phyloP scores from a whole-genome alignment of 2,888 invertebrate species.

The Trilocha varians region DNA sequence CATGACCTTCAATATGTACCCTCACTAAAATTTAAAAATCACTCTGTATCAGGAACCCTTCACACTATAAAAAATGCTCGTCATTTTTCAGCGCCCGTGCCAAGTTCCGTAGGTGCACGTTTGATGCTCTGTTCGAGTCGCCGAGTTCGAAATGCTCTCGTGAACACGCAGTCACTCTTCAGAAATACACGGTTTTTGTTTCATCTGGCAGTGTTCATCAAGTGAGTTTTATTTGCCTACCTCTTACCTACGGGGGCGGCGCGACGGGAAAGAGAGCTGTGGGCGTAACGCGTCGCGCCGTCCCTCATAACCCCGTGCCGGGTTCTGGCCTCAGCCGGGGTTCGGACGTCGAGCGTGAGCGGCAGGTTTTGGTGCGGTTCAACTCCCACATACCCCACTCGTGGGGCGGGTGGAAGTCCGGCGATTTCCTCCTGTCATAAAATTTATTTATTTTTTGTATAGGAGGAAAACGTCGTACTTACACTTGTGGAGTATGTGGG shows the following conservation, averaged over 20 bases:
- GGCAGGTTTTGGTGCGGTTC: no score
- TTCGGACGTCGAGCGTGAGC: no score
- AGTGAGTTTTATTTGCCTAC: slow-evolving; percentile 20
- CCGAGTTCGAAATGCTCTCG: slow-evolving; percentile 20
- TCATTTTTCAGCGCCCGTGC: slow-evolving; percentile 40
- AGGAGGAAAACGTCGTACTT: neutral
- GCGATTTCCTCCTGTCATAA: no score
- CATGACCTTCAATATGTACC: no score
- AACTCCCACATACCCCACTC: no score
- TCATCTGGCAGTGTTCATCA: slow-evolving; percentile 59
- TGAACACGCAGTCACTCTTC: slow-evolving; percentile 38
- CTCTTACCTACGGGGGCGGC: no score
- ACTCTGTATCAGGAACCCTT: neutral
- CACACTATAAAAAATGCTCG: neutral
- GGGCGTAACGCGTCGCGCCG: neutral
- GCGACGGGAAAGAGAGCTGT: slow-evolving; percentile 1
- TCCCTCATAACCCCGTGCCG: neutral
- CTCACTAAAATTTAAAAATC: slow-evolving; percentile 3
- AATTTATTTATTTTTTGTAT: no score
- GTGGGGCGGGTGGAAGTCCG: no score
- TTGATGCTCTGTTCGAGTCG: slow-evolving; percentile 35
- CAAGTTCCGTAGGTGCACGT: slow-evolving; percentile 47
- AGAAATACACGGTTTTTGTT: slow-evolving; percentile 54
- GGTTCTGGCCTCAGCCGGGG: no score
- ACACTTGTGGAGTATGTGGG: neutral